Evolutionary conservation across 2,797 vertebrate species (phyloP).

Genomic region (Chrosomus eos): DNA sequence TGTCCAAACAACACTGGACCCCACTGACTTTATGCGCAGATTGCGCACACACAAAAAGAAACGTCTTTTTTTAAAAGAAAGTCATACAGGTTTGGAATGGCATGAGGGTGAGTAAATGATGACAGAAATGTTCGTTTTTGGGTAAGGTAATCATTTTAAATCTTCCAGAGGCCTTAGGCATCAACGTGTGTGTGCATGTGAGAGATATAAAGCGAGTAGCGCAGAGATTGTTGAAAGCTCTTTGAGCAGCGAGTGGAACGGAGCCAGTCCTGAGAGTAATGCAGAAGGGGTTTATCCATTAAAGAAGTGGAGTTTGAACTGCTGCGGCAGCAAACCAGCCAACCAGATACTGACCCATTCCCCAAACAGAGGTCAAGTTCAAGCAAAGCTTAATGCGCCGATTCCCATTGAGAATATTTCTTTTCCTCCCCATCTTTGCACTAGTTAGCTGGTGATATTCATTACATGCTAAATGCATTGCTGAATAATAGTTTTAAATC

Average conservation of each 20-base stretch:
- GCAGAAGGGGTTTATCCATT: conserved; percentile 1
- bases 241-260: neutral
- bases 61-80: neutral
- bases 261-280: conserved; percentile 12
- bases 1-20: neutral
- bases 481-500: neutral
- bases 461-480: neutral
- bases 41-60: neutral
- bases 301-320: neutral
- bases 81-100: neutral
- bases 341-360: conserved; percentile 2
- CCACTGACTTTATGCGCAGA: neutral
- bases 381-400: neutral
- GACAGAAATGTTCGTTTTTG: no score
- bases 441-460: conserved; percentile 1
- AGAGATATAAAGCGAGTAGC: neutral
- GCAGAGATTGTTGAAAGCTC: conserved; percentile 18
- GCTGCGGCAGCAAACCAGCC: conserved; percentile 1
- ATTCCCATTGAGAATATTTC: neutral
- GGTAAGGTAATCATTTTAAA: neutral
- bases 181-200: neutral
- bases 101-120: neutral
- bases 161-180: neutral
- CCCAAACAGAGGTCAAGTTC: neutral
- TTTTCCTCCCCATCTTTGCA: neutral